phyloP scores from a whole-genome alignment of 2,888 invertebrate species.

The Fabriciana adippe region DNA sequence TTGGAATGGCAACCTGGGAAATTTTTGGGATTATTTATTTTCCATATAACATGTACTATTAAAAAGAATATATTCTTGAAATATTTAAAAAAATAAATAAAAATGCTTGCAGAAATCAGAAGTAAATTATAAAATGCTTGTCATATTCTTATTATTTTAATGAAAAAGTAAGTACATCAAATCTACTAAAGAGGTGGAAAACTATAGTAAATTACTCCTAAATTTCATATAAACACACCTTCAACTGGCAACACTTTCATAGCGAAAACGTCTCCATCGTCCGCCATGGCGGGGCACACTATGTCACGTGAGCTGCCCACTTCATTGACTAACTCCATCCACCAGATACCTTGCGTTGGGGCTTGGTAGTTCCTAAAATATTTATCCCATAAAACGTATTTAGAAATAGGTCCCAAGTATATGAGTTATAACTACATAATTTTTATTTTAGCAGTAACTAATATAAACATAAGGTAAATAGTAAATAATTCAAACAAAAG shows the following conservation, averaged over 20 bases:
- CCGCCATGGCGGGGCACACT: constrained; percentile 85
- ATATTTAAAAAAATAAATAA: no score
- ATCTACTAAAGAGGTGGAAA: background rate
- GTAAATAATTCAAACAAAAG: no score
- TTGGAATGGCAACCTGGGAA: constrained; percentile 64
- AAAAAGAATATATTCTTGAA: no score
- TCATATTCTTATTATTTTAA: no score
- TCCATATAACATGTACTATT: no score
- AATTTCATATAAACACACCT: constrained; percentile 53
- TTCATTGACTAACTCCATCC: constrained; percentile 88
- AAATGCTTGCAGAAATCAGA: no score
- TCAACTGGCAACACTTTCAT: constrained; percentile 84
- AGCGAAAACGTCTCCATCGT: constrained; percentile 84
- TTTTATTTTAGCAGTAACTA: no score
- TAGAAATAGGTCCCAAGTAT: no score
- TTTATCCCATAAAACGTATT: no score
- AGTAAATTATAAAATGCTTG: no score
- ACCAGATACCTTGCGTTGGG: constrained; percentile 88
- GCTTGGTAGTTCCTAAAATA: constrained; percentile 84
- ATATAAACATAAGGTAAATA: no score
- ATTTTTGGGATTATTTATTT: background rate
- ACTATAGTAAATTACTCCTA: background rate
- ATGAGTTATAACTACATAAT: no score
- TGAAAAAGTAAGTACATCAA: constrained; percentile 6
- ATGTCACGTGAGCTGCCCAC: constrained; percentile 85